Percentiles rank a stretch among this genome's conserved stretches.
phyloP scores from a whole-genome alignment of 1,140 invertebrate genomes.

The Leptinotarsa texana region DNA sequence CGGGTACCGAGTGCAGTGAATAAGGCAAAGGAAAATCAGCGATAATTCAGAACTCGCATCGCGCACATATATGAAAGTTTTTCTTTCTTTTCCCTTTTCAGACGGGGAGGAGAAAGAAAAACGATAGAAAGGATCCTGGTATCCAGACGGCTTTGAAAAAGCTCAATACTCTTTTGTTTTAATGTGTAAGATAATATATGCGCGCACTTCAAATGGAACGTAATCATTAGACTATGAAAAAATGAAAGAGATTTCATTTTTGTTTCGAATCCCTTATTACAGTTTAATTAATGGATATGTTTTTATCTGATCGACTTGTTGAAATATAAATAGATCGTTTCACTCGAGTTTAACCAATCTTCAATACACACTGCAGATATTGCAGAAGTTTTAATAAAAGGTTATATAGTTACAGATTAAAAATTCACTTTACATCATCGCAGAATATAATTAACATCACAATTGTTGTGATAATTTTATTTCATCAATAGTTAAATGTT shows the following conservation, averaged over 20 bases:
- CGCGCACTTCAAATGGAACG: constrained; percentile 28
- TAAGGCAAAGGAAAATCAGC: constrained; percentile 23
- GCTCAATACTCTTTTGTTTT: constrained; percentile 38
- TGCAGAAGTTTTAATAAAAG: neutral
- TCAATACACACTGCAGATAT: neutral
- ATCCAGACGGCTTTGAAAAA: constrained; percentile 32
- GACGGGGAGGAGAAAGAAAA: constrained; percentile 8
- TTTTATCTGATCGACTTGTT: constrained; percentile 22
- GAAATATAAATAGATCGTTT: constrained; percentile 3
- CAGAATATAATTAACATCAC: no score
- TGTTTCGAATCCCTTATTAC: constrained; percentile 16
- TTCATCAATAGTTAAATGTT: no score
- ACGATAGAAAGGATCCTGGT: constrained; percentile 28
- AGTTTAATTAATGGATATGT: constrained; percentile 22
- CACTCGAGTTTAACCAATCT: neutral
- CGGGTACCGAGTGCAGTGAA: constrained; percentile 19
- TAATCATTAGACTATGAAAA: constrained; percentile 29
- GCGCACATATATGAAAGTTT: constrained; percentile 20
- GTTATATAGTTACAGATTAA: neutral
- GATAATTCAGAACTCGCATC: constrained; percentile 22
- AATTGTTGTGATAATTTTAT: no score
- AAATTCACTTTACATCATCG: neutral
- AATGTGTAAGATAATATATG: constrained; percentile 41
- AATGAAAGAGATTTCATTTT: constrained; percentile 23
- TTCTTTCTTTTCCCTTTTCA: constrained; percentile 25